These are phyloP conservation scores for Craseonycteris thonglongyai DNA, from an alignment of 2,113 vertebrate species.

Conservation along the genomic window DNA sequence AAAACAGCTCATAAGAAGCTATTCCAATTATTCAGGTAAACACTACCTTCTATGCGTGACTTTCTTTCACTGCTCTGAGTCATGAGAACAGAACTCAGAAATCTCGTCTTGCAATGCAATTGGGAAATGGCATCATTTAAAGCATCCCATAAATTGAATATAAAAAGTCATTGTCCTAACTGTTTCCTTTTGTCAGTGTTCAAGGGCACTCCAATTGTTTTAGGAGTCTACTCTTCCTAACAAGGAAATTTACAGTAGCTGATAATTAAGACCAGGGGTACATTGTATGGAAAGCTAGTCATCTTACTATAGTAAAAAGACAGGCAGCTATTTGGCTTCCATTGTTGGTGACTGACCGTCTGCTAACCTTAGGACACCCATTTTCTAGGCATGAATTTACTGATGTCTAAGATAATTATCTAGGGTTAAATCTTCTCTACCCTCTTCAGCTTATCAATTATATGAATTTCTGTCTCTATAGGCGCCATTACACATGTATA, in stretches of 20 bases:
- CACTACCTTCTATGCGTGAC: not conserved
- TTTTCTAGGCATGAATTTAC: not conserved
- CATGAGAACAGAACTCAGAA: slow-evolving; percentile 2
- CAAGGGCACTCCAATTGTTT: not conserved
- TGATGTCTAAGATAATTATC: not conserved
- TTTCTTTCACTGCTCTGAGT: slow-evolving; percentile 29
- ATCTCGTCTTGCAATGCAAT: not conserved
- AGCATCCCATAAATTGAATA: not conserved
- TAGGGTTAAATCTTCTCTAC: not conserved
- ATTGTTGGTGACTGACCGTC: not conserved
- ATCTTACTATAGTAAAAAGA: not conserved
- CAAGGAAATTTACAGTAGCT: not conserved
- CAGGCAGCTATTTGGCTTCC: not conserved
- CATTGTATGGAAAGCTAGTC: not conserved
- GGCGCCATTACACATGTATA: not conserved
- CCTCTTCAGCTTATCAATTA: not conserved
- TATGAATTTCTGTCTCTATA: not conserved
- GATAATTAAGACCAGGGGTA: not conserved
- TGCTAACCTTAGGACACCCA: not conserved
- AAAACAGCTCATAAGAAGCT: slow-evolving; percentile 34
- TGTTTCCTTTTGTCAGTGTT: not conserved
- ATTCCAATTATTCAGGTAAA: slow-evolving; percentile 62
- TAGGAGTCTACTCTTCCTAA: not conserved
- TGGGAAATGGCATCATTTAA: not conserved
- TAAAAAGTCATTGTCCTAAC: not conserved